phyloP scores from a whole-genome alignment of 1,140 invertebrate genomes.

The Pseudomyrmex pallidus region DNA sequence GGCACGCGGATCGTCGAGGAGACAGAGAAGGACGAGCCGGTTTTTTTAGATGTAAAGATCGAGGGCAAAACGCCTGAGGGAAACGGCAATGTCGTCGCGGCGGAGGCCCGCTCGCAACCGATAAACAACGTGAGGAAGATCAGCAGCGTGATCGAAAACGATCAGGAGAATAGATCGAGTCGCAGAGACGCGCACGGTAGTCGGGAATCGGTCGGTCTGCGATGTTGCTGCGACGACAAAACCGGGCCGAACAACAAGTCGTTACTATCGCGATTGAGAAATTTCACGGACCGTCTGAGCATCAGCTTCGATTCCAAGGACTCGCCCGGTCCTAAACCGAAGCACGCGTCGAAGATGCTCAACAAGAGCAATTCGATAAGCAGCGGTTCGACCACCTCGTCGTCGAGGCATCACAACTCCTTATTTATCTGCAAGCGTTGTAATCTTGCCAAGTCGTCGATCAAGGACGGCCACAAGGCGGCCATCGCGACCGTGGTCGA shows the following conservation, averaged over 20 bases:
- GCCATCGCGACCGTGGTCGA: constrained; percentile 66
- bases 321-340: constrained; percentile 72
- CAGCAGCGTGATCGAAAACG: constrained; percentile 52
- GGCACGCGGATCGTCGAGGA: constrained; percentile 79
- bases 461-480: constrained; percentile 62
- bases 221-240: constrained; percentile 81
- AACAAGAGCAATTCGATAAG: constrained; percentile 80
- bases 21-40: constrained; percentile 75
- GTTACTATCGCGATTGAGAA: constrained; percentile 79
- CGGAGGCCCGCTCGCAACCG: constrained; percentile 18
- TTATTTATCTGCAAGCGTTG: constrained; percentile 78
- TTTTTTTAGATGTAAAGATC: constrained; percentile 51
- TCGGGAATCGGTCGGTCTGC: constrained; percentile 52
- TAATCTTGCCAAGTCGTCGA: constrained; percentile 72
- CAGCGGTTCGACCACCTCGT: constrained; percentile 47
- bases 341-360: constrained; percentile 72
- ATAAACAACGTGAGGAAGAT: constrained; percentile 68
- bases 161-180: constrained; percentile 62
- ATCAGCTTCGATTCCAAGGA: constrained; percentile 83
- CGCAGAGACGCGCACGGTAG: constrained; percentile 62
- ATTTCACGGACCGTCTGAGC: constrained; percentile 81
- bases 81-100: constrained; percentile 71
- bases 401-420: constrained; percentile 62
- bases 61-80: constrained; percentile 67
- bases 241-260: constrained; percentile 78